A percentile compares a stretch with the other conserved stretches of the same genome.
Conservation (phyloP, 2,888 invertebrate species). For the Himalopsyche japonica region DNA sequence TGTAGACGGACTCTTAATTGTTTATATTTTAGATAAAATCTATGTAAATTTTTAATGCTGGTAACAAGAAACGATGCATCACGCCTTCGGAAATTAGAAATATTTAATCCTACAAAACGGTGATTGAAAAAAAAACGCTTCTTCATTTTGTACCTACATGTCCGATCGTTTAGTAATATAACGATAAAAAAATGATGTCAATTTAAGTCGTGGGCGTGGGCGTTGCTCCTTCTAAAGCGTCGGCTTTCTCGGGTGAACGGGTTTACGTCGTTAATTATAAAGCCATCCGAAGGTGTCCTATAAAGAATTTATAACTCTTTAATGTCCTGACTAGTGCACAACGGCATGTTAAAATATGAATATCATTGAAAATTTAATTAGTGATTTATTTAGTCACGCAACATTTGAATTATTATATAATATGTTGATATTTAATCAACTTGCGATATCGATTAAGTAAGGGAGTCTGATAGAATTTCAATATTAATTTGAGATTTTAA, state of each 20-base stretch:
- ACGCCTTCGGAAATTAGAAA: background rate
- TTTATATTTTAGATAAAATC: background rate
- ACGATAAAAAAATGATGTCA: slow-evolving; percentile 18
- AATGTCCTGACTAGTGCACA: background rate
- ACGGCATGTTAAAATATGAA: too few relatives aligned
- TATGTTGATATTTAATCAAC: too few relatives aligned
- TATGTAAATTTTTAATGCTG: background rate
- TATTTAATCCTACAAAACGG: slow-evolving; percentile 2
- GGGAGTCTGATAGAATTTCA: too few relatives aligned
- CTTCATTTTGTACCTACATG: slow-evolving; percentile 3
- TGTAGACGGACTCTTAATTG: background rate
- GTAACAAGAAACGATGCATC: slow-evolving; percentile 13
- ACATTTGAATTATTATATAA: too few relatives aligned
- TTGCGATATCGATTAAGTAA: too few relatives aligned
- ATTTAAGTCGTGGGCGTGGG: background rate
- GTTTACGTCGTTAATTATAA: background rate
- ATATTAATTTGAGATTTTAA: too few relatives aligned
- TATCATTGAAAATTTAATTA: too few relatives aligned
- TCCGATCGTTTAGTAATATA: slow-evolving; percentile 9
- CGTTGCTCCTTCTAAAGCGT: background rate
- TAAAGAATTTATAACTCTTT: background rate
- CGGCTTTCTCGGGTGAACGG: background rate
- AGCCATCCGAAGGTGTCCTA: background rate
- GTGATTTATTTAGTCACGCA: too few relatives aligned
- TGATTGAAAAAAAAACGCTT: slow-evolving; percentile 1